Evolutionary conservation across 1,140 invertebrate genomes (phyloP).

Genomic region (Penaeus chinensis): DNA sequence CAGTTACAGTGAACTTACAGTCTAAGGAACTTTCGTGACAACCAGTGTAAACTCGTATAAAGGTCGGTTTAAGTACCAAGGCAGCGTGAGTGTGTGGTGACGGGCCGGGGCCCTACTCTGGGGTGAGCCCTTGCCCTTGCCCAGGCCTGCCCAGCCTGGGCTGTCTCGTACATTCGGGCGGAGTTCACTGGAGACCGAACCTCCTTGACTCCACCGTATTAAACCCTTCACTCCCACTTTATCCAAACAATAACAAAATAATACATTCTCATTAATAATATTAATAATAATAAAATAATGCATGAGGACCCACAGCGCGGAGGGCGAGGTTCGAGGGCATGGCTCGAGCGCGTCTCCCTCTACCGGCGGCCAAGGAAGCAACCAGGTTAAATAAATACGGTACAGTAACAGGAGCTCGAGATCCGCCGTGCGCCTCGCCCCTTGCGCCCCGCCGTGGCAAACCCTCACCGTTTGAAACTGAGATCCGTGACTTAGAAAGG

Average conservation of each 20-base stretch:
- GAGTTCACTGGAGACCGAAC: not conserved
- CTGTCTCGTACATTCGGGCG: slow-evolving; percentile 11
- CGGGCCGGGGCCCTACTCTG: not conserved
- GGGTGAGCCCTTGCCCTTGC: not conserved
- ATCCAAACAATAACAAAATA: slow-evolving; percentile 39
- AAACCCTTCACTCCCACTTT: slow-evolving; percentile 36
- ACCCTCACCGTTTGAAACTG: slow-evolving; percentile 29
- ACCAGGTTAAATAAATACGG: not conserved
- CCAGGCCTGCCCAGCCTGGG: not conserved
- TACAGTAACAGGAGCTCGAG: not conserved
- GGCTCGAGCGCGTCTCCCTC: not conserved
- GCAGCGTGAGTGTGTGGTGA: slow-evolving; percentile 45
- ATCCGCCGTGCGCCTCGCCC: not conserved
- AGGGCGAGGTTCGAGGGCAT: not conserved
- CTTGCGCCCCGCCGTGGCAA: not conserved
- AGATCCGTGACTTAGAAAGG: slow-evolving; percentile 54
- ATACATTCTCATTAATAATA: slow-evolving; percentile 35
- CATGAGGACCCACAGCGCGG: slow-evolving; percentile 1
- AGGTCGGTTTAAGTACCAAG: slow-evolving; percentile 32
- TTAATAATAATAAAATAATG: slow-evolving; percentile 33
- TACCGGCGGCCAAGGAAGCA: not conserved
- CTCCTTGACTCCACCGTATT: not conserved
- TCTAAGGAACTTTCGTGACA: slow-evolving; percentile 42
- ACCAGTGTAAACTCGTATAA: slow-evolving; percentile 47
- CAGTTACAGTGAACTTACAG: slow-evolving; percentile 37